Base-by-base conservation (phyloP, 30 jellyfish, hydroid and myxozoan genomes). In the Aurelia sp. region DNA sequence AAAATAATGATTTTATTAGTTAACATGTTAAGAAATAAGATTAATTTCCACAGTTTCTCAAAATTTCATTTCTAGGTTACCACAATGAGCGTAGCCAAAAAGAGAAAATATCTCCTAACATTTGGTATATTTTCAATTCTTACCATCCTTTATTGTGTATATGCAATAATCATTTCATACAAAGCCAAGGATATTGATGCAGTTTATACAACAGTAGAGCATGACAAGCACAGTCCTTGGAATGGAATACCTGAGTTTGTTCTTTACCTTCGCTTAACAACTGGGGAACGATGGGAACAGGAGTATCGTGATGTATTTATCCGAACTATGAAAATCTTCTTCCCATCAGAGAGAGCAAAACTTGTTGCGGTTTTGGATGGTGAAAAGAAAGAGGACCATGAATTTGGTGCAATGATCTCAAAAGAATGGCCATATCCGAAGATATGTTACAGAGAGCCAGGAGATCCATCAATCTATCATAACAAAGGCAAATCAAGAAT, bases 391-490 rank as follows among this genome's bases (percentile, higher is more conserved):
- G 74, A 53, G 10, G 97, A 89, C 59, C 95, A 82, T 57, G 71
- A 78, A 13, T 68, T 80, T 37, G 97, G 95, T 1, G 48, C 62
- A 3, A 17, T 27, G 47, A 57, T 89, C 2, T n/a, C 66, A 44
- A 59, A 48, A 8, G 79, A 65, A 66, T 89, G 94, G 94, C 94
- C 97, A 1, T 65, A 44, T 33, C 94, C 97, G 0, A 73, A 74
- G 17, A 51, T 89, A 4, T 81, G 91, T 52, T 89, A 71, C 78
- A 73, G 88, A 17, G 89, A 81, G 13, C 74, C 86, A 6, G 74
- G 71, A 23, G 86, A 74, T 37, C 62, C 16, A 15, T 77, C 79
- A 2, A 66, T 80, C 18, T 69, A 71, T 50, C 90, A 81, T 35
- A 51, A 62, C 50, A 18, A 16, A 64, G 97, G 91, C 22, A 73